These are phyloP conservation scores for Metopolophium dirhodum DNA, from an alignment of 1,140 invertebrate species.

Conservation along the genomic window DNA sequence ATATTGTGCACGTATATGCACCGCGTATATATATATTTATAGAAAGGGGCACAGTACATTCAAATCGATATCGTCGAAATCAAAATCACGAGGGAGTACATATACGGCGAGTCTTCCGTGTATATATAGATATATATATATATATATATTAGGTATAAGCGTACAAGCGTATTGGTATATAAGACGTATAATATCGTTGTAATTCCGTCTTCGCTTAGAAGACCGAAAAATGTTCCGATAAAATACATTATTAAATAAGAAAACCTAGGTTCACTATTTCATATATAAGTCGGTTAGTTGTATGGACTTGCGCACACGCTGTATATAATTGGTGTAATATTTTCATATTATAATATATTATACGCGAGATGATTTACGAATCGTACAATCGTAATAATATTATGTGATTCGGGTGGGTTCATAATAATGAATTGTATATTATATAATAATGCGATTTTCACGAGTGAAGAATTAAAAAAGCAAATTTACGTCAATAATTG, in stretches of 20 bases:
- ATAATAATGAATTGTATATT: too few relatives aligned
- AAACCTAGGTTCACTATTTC: not conserved
- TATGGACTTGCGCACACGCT: too few relatives aligned
- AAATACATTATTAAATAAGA: not conserved
- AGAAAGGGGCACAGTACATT: not conserved
- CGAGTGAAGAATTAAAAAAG: too few relatives aligned
- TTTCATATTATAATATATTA: too few relatives aligned
- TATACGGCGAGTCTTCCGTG: not conserved
- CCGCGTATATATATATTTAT: not conserved
- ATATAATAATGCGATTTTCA: too few relatives aligned
- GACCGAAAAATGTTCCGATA: not conserved
- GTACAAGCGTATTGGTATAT: not conserved
- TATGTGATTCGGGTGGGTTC: too few relatives aligned
- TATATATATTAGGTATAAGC: not conserved
- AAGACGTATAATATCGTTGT: not conserved
- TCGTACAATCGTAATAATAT: too few relatives aligned
- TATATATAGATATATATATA: not conserved
- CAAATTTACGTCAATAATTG: not conserved
- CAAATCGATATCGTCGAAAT: slow-evolving; percentile 12
- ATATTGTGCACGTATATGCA: not conserved
- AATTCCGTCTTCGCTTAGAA: not conserved
- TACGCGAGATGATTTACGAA: too few relatives aligned
- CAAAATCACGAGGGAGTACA: not conserved
- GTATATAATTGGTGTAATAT: too few relatives aligned
- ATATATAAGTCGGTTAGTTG: not conserved